Evolutionary conservation across 2,113 vertebrate genomes (phyloP).

Genomic region (Entomyzon cyanotis): DNA sequence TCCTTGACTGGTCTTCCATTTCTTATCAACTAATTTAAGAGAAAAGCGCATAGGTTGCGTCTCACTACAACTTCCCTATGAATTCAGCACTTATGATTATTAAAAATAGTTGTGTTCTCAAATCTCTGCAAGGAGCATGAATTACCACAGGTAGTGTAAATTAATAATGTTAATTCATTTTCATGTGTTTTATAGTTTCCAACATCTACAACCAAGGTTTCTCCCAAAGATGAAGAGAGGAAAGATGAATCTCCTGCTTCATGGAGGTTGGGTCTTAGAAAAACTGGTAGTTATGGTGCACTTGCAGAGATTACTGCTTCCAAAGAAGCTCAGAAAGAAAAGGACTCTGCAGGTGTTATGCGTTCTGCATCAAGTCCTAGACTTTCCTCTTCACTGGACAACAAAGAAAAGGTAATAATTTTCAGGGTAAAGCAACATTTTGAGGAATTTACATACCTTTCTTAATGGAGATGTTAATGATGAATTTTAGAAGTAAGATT

Average conservation of each 20-base stretch:
- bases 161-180: background rate
- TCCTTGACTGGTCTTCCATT: conserved; percentile 43
- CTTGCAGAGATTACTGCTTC: conserved; percentile 94
- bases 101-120: background rate
- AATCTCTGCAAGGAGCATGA: background rate
- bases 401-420: conserved; percentile 89
- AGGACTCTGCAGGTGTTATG: conserved; percentile 91
- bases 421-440: background rate
- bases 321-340: conserved; percentile 95
- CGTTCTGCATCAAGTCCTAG: conserved; percentile 97
- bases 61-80: background rate
- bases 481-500: background rate
- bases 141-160: background rate
- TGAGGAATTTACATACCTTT: background rate
- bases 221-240: conserved; percentile 91
- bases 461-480: background rate
- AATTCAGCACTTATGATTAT: background rate
- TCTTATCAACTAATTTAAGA: conserved; percentile 69
- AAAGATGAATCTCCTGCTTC: conserved; percentile 97
- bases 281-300: conserved; percentile 96
- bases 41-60: background rate
- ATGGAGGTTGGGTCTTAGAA: conserved; percentile 92
- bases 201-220: conserved; percentile 82
- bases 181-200: conserved; percentile 74
- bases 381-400: conserved; percentile 94